Conservation (phyloP, 2,888 invertebrate species). For the Stegana nigrithorax region DNA sequence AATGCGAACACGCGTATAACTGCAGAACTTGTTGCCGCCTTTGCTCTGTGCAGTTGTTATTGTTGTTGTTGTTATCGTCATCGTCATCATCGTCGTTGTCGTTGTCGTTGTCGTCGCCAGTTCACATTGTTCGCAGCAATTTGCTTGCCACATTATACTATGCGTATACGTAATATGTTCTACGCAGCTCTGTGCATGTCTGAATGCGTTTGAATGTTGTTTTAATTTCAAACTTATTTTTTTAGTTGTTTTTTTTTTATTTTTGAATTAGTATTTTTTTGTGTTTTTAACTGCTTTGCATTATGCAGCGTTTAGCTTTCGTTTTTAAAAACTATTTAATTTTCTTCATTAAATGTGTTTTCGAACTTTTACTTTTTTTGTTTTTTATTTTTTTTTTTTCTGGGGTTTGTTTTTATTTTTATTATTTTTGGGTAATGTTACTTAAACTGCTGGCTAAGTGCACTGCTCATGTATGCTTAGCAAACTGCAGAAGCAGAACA, state of each 20-base stretch:
- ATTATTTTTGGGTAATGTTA: background rate
- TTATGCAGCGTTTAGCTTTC: no score
- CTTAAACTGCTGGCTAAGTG: background rate
- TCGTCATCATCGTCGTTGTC: background rate
- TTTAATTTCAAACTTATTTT: no score
- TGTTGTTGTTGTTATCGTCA: background rate
- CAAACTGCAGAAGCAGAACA: background rate
- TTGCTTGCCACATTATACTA: background rate
- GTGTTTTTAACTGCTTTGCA: no score
- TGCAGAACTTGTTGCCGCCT: no score
- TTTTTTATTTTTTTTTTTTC: background rate
- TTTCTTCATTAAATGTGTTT: background rate
- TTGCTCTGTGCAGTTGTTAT: background rate
- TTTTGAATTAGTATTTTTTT: no score
- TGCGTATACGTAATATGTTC: background rate
- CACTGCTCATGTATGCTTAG: background rate
- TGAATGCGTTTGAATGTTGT: no score
- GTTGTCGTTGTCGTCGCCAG: background rate
- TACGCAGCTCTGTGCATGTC: background rate
- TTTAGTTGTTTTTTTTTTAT: no score
- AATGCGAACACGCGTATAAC: background rate
- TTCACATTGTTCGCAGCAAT: background rate
- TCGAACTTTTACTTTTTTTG: background rate
- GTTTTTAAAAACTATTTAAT: no score
- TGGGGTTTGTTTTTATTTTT: background rate